phyloP scores from a whole-genome alignment of 2,113 vertebrate species.

The Hippocampus guttulatus region DNA sequence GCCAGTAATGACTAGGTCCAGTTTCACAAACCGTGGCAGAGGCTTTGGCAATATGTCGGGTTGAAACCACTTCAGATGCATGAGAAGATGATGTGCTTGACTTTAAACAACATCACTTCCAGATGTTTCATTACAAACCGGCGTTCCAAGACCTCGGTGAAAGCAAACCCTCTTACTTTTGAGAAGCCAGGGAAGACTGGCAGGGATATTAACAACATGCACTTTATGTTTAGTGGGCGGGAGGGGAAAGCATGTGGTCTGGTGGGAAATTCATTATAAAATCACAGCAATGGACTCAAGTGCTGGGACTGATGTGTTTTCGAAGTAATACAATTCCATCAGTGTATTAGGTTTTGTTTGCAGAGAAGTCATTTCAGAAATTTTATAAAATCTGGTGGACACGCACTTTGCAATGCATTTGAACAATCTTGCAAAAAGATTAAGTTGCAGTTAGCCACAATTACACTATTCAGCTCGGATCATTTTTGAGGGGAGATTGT shows the following conservation, averaged over 20 bases:
- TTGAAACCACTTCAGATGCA: conserved; percentile 61
- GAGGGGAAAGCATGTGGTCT: neutral
- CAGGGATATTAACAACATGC: conserved; percentile 8
- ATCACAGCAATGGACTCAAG: neutral
- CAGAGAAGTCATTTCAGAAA: neutral
- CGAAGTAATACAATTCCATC: neutral
- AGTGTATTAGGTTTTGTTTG: neutral
- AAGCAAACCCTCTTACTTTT: conserved; percentile 42
- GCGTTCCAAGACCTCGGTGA: conserved; percentile 48
- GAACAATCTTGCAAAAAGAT: too few species aligned
- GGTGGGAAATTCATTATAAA: neutral
- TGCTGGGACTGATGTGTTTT: neutral
- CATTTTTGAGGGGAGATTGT: too few species aligned
- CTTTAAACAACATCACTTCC: conserved; percentile 63
- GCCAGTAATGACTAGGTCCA: conserved; percentile 62
- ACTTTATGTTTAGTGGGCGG: conserved; percentile 35
- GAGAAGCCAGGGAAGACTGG: conserved; percentile 36
- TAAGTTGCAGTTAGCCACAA: too few species aligned
- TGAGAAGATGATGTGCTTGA: conserved; percentile 42
- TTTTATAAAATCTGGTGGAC: neutral
- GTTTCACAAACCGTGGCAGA: conserved; percentile 56
- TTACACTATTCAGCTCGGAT: too few species aligned
- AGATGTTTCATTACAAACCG: conserved; percentile 69
- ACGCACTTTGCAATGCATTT: too few species aligned
- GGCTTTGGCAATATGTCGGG: conserved; percentile 48